Base-by-base conservation (phyloP, 53 echinoderm and acorn worm species). In the Henricia sp. region DNA sequence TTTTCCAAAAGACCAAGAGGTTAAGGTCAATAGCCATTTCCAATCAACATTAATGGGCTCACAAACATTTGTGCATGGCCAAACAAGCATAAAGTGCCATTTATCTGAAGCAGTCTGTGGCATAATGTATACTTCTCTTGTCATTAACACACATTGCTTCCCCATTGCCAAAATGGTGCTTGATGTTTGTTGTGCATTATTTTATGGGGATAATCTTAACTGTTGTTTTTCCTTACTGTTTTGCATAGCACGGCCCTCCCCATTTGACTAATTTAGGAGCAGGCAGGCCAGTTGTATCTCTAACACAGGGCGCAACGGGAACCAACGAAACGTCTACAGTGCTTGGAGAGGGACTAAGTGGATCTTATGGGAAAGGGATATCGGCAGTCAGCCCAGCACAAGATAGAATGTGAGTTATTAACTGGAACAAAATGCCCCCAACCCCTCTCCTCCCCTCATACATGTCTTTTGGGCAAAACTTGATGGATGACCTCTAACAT, bases 261-360 rank as follows among this genome's bases (percentile, higher is more conserved):
- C 93, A 88, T 68, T 91, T 93, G 90, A 93, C 88, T 91, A 93
- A 91, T 93, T 82, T 93, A 91, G 93, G 91, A 70, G 30, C 70
- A 52, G 70, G 82, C 62, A 72, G 74, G 44, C 80, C 60, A 43
- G 62, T 62, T 67, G 74, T 67, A 52, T 54, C 68, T 68, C 16
- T 74, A 74, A 14, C 62, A 35, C 48, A 74, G 62, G 35, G 50
- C 13, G 36, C 74, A 34, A 46, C 60, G 4, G 50, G 46, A 34
- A 50, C 62, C 2, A 29, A 37, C 27, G 29, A 60, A 14, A 72
- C 60, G 34, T 38, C 37, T 43, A 55, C 71, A 43, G 27, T 37
- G 32, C 82, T 48, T 43, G 50, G 64, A 71, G 63, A 72, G 38
- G 60, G 70, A 52, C 50, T 38, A n/a, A 8, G 40, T 52, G 25